Conservation (phyloP, 2,888 invertebrate species). For the Drosophila mimetica region DNA sequence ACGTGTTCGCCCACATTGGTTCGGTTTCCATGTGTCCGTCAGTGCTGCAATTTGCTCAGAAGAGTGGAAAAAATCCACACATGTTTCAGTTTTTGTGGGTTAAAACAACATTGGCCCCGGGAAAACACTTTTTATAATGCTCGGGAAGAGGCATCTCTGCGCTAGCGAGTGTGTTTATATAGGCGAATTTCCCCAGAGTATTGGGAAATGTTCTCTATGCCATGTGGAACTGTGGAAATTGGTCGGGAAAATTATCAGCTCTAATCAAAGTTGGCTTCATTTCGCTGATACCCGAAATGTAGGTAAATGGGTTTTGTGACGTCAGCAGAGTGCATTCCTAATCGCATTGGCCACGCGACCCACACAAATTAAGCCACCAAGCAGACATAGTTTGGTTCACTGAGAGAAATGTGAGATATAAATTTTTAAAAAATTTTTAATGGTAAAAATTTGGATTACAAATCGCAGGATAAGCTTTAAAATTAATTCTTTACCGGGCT, state of each 20-base stretch:
- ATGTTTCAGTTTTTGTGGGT: constrained; percentile 72
- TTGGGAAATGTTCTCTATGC: constrained; percentile 8
- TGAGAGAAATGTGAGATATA: constrained; percentile 3
- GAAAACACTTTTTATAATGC: constrained; percentile 53
- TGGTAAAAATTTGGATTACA: too few species aligned
- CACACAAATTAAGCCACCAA: constrained; percentile 47
- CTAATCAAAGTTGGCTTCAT: constrained; percentile 25
- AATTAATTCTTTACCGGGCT: too few species aligned
- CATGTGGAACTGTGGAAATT: constrained; percentile 11
- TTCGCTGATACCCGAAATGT: constrained; percentile 23
- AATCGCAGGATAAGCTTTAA: too few species aligned
- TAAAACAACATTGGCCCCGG: constrained; percentile 62
- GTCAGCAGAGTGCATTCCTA: constrained; percentile 58
- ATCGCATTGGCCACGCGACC: constrained; percentile 60
- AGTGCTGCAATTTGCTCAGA: constrained; percentile 40
- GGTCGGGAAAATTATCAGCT: constrained; percentile 20
- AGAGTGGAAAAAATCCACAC: constrained; percentile 47
- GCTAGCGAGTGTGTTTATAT: constrained; percentile 19
- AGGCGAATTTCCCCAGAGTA: constrained; percentile 28
- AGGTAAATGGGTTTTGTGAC: constrained; percentile 36
- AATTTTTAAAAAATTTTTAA: too few species aligned
- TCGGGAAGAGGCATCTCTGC: constrained; percentile 25
- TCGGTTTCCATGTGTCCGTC: constrained; percentile 30
- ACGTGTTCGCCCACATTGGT: constrained; percentile 81
- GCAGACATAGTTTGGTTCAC: constrained; percentile 11